Conservation (phyloP, 2,113 vertebrate species). For the Eolophus roseicapilla region DNA sequence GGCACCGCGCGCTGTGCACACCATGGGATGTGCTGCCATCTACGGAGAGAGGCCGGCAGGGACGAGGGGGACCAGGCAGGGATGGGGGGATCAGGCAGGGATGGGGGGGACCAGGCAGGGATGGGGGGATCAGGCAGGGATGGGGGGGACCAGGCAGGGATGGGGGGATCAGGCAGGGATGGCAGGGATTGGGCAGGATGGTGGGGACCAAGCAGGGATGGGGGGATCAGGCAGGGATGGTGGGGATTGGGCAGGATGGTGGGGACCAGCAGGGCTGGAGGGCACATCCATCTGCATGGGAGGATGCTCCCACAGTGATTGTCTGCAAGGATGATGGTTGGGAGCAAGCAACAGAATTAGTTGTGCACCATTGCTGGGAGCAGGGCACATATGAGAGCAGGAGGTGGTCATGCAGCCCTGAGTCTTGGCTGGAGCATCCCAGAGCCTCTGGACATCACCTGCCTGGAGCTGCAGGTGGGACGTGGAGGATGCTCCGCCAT, state of each 20-base stretch:
- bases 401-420: neutral
- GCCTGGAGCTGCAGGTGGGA: neutral
- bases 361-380: neutral
- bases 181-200: no score
- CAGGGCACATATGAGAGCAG: fast-evolving
- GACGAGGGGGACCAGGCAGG: neutral
- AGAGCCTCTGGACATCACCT: neutral
- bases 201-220: neutral
- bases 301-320: neutral
- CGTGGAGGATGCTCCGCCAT: neutral
- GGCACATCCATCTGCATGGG: fast-evolving
- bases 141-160: neutral
- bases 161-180: no score
- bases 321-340: neutral
- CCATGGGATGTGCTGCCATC: slow-evolving; percentile 5
- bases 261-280: neutral
- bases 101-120: neutral
- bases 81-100: no score
- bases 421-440: neutral
- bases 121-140: neutral
- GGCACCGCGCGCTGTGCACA: neutral
- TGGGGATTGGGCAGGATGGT: no score
- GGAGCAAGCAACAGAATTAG: neutral
- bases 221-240: neutral
- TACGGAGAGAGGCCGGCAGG: neutral